Percentiles rank a stretch among this genome's conserved stretches.
These are phyloP conservation scores for Leptinotarsa defecta DNA, from an alignment of 1,140 invertebrate genomes.

Conservation along the genomic window DNA sequence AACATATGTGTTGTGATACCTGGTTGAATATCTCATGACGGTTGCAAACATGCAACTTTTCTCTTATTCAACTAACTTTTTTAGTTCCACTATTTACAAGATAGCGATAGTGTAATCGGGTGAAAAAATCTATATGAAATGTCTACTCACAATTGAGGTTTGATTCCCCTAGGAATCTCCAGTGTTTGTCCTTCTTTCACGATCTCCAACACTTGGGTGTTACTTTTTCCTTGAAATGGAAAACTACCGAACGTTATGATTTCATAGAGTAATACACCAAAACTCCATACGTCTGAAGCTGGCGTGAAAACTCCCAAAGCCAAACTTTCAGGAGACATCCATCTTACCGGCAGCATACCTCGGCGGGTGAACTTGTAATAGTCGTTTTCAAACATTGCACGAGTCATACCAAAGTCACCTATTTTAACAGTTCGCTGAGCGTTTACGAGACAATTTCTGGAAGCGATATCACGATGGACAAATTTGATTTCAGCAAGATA, in stretches of 20 bases:
- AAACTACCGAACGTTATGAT: slow-evolving; percentile 87
- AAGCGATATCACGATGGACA: slow-evolving; percentile 86
- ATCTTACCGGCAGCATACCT: slow-evolving; percentile 87
- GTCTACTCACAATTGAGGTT: slow-evolving; percentile 75
- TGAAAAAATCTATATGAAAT: too few relatives aligned
- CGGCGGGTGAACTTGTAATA: slow-evolving; percentile 86
- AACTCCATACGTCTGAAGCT: slow-evolving; percentile 86
- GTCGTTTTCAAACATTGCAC: slow-evolving; percentile 85
- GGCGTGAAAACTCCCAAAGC: slow-evolving; percentile 81
- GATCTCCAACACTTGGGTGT: slow-evolving; percentile 80
- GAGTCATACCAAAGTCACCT: slow-evolving; percentile 92
- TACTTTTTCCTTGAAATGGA: slow-evolving; percentile 84
- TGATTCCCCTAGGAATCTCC: slow-evolving; percentile 73
- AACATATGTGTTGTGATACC: too few relatives aligned
- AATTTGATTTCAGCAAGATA: slow-evolving; percentile 81
- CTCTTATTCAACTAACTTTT: too few relatives aligned
- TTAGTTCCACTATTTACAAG: too few relatives aligned
- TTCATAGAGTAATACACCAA: slow-evolving; percentile 82
- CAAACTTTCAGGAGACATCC: slow-evolving; percentile 90
- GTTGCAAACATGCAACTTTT: too few relatives aligned
- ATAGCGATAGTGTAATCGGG: too few relatives aligned
- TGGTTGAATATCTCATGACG: too few relatives aligned
- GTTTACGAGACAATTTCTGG: slow-evolving; percentile 87
- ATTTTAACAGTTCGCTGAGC: slow-evolving; percentile 81
- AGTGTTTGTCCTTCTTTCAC: slow-evolving; percentile 77